Evolutionary conservation across 2,113 vertebrate species (phyloP).

Genomic region (Halcyon senegalensis): DNA sequence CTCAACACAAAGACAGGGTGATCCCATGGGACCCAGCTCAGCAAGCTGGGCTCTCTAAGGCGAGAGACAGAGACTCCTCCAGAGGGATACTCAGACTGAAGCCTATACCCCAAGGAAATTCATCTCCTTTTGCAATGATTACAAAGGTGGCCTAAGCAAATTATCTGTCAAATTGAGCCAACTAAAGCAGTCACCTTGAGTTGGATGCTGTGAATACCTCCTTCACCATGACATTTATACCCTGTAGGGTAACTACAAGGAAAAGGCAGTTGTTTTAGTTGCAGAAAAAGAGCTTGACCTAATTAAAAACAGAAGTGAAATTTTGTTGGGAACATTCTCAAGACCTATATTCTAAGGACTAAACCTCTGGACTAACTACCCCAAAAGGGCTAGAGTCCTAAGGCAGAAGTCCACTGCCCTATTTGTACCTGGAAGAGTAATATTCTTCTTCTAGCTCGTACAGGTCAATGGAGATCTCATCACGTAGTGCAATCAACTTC

Average conservation of each 20-base stretch:
- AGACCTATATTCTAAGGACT: not conserved
- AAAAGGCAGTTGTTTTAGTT: not conserved
- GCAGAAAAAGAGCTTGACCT: not conserved
- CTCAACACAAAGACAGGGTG: not conserved
- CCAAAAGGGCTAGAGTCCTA: not conserved
- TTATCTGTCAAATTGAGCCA: not conserved
- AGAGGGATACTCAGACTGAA: not conserved
- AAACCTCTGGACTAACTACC: not conserved
- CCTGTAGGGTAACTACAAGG: not conserved
- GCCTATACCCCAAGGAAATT: not conserved
- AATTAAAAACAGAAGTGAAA: not conserved
- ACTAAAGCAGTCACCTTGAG: not conserved
- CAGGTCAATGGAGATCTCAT: constrained; percentile 97
- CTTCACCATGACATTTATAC: not conserved
- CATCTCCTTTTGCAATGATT: not conserved
- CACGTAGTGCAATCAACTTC: constrained; percentile 90
- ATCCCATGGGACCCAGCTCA: not conserved
- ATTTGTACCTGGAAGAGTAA: constrained; percentile 99
- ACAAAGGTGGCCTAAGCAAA: not conserved
- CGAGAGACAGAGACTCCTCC: not conserved
- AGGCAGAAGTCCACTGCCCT: constrained; percentile 71
- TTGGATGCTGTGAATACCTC: not conserved
- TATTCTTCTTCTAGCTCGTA: constrained; percentile 99
- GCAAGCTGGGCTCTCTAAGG: not conserved
- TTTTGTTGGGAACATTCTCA: not conserved